Evolutionary conservation across 2,888 invertebrate genomes (phyloP), one percentile per base, ranked within the genome.

Genomic region (Oeneis ivallda): DNA sequence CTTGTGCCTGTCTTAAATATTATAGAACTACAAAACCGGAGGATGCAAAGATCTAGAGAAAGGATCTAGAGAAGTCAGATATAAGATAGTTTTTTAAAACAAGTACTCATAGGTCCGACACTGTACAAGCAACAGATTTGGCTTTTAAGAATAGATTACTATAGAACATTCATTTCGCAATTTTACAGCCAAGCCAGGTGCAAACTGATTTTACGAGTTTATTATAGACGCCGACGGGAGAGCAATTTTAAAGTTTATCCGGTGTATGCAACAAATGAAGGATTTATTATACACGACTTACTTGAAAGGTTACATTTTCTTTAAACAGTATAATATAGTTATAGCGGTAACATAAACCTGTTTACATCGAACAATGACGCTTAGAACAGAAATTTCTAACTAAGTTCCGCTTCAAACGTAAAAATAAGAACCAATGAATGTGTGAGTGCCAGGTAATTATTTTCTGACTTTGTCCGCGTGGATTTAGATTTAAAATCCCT

Each of bases 241-340:
- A 32, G 56, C 43, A 53, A 64, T 59, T 59, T 64, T 43, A 64
- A 64, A 58, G 53, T 41, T 58, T 47, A 43, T 45, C 53, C 43
- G 11, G 50, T 43, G 45, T 34, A 34, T 45, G 58, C 43, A 50
- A 45, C 52, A 50, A 64, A 53, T 64, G 37, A 34, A 17, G 13
- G 47, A 64, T 64, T 64, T 59, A 59, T 59, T 49, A 37, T 10
- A 43, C 11, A 9, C 11, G 41, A 37, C 59, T 11, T n/a, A 32
- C 19, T 37, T 45, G 45, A 34, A 63, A 34, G 26, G 64, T 34
- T 45, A 10, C 1, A 45, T 45, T 45, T 45, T 53, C 56, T 32
- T n/a, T n/a, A n/a, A n/a, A n/a, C n/a, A n/a, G n/a, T n/a, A n/a
- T n/a, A n/a, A n/a, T n/a, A n/a, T n/a, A n/a, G 19, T 26, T 50